phyloP scores from a whole-genome alignment of 30 jellyfish, hydroid and myxozoan species.

The Aurelia aurita complex sp. Pacific region DNA sequence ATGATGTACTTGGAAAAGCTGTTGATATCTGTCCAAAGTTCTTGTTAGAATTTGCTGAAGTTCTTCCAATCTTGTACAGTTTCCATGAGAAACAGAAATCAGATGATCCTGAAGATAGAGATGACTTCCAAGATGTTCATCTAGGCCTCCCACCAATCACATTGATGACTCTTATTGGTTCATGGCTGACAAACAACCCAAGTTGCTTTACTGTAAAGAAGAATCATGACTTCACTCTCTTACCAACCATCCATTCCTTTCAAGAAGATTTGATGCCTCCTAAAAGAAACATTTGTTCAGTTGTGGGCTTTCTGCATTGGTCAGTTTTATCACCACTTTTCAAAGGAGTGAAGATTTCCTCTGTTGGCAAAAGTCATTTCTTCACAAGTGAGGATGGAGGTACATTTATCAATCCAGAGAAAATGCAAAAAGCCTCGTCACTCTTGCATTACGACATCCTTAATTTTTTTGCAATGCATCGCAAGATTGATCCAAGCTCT shows the following conservation, averaged over 20 bases:
- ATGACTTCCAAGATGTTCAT: constrained; percentile 10
- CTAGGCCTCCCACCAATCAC: constrained; percentile 47
- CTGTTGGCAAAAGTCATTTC: constrained; percentile 1
- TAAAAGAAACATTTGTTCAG: constrained; percentile 32
- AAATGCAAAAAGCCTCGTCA: constrained; percentile 51
- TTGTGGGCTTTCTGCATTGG: constrained; percentile 64
- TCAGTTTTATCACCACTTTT: constrained; percentile 74
- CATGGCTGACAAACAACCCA: constrained; percentile 61
- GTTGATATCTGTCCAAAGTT: constrained; percentile 73
- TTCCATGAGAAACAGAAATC: constrained; percentile 38
- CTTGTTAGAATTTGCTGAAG: constrained; percentile 61
- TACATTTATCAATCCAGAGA: constrained; percentile 26
- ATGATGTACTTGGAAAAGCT: constrained; percentile 33
- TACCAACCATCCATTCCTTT: constrained; percentile 72
- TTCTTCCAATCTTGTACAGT: constrained; percentile 50
- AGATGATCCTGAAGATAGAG: constrained; percentile 28
- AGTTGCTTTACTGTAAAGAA: constrained; percentile 36
- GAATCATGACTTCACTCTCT: constrained; percentile 47
- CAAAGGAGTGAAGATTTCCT: constrained; percentile 30
- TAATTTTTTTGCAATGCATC: constrained; percentile 55
- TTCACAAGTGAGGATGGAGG: constrained; percentile 3
- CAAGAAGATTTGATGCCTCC: constrained; percentile 15
- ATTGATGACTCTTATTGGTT: constrained; percentile 30
- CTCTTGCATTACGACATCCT: constrained; percentile 71
- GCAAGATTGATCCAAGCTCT: constrained; percentile 39